Evolutionary conservation across 2,113 vertebrate genomes (phyloP), one percentile per base, ranked within the genome.

Genomic region (Ailuropoda melanoleuca): DNA sequence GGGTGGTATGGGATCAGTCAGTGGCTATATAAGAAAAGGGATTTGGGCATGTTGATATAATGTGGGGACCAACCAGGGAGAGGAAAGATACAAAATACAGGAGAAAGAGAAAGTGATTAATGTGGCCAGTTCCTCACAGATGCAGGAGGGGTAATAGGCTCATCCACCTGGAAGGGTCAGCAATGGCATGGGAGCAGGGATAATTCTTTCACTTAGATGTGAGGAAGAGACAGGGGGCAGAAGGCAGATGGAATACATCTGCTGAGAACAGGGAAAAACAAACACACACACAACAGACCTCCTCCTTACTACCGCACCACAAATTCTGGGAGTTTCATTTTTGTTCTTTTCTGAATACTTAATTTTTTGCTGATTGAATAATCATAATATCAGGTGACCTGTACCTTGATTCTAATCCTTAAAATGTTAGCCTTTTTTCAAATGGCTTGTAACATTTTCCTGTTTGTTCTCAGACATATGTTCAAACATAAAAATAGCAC

Each of bases 401-500:
- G 4, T 64, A 72, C 10, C 43, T 66, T 82, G 6, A n/a, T 68
- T 48, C 2, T 82, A 50, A n/a, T 85, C 34, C 78, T 96, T 90
- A 88, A 88, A 94, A 81, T 56, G 1, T 3, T 50, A 43, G 13
- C 46, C 31, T 89, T 92, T 93, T n/a, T 91, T 60, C 64, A 17
- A 21, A 55, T 66, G 17, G 17, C 4, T 72, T 72, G 6, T 72
- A 50, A 46, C 4, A 83, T 93, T 93, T 85, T 91, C 39, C 31
- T 84, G 5, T 86, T 81, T 94, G 34, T 66, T 92, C 50, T 14
- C 13, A 70, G 55, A 29, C 62, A 19, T 48, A 64, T 19, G 1
- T 90, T 93, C 50, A 93, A 97, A 72, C 50, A 18, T 50, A 78
- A 77, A 86, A 96, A 50, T 56, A 77, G 29, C 39, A 72, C 18